phyloP scores from a whole-genome alignment of 2,888 invertebrate species.

The Drosophila paramelanica region DNA sequence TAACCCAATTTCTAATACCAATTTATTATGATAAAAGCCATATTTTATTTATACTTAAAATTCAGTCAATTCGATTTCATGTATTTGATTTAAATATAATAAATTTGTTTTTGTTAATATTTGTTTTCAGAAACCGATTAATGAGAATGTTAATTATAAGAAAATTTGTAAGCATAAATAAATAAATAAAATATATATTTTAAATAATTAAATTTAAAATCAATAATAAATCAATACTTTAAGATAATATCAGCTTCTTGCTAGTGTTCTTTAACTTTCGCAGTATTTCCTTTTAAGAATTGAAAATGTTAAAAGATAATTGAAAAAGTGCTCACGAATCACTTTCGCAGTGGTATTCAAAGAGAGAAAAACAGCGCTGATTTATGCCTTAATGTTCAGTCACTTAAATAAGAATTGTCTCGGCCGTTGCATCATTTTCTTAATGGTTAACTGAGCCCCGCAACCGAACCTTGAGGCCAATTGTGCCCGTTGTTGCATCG shows the following conservation, averaged over 20 bases:
- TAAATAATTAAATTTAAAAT: neutral
- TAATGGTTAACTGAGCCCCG: constrained; percentile 35
- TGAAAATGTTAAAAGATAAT: constrained; percentile 21
- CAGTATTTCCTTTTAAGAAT: constrained; percentile 4
- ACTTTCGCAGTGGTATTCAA: constrained; percentile 2
- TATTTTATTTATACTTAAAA: neutral
- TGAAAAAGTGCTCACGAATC: constrained; percentile 8
- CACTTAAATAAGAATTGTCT: constrained; percentile 17
- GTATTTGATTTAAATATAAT: neutral
- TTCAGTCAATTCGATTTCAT: neutral
- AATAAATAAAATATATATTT: neutral
- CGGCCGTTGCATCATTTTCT: constrained; percentile 39
- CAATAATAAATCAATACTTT: constrained; percentile 3
- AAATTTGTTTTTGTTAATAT: neutral
- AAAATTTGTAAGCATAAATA: constrained; percentile 6
- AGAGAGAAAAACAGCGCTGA: neutral
- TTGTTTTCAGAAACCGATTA: neutral
- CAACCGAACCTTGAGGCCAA: constrained; percentile 56
- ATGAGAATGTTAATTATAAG: neutral
- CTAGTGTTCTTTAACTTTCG: neutral
- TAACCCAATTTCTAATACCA: neutral
- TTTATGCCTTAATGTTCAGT: constrained; percentile 7
- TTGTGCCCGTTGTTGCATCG: constrained; percentile 42
- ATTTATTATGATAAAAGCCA: neutral
- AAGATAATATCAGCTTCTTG: constrained; percentile 11